Conservation (phyloP, 2,888 invertebrate genomes). For the Onchidella celtica region DNA sequence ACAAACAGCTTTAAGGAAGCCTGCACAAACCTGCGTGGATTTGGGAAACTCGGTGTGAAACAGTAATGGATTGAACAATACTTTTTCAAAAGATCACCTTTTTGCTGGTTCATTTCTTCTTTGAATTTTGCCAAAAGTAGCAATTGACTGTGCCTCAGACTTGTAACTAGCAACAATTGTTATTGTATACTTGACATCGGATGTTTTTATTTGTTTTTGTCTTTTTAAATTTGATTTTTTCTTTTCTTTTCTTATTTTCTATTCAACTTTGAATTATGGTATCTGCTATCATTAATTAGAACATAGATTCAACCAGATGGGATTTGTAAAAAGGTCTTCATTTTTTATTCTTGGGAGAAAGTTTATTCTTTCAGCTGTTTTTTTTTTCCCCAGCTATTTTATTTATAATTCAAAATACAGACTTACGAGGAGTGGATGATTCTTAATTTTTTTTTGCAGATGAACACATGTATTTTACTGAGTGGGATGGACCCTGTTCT, state of each 20-base stretch:
- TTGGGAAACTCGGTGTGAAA: no score
- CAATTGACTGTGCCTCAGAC: constrained; percentile 47
- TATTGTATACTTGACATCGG: constrained; percentile 16
- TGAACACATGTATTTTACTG: no score
- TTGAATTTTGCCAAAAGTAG: constrained; percentile 43
- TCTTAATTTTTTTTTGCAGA: no score
- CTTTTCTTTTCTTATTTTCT: constrained; percentile 4
- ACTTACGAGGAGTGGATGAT: no score
- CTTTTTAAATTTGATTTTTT: background rate
- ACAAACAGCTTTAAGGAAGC: no score
- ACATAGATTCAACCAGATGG: background rate
- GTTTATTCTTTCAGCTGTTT: no score
- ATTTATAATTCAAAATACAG: no score
- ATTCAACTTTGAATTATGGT: background rate
- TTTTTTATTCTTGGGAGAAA: no score
- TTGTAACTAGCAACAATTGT: constrained; percentile 34
- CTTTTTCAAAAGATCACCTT: constrained; percentile 27
- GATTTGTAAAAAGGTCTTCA: no score
- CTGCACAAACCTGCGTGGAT: no score
- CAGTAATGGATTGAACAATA: background rate
- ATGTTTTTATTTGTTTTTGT: background rate
- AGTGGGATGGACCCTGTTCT: no score
- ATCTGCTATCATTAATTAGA: constrained; percentile 7
- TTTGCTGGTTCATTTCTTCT: constrained; percentile 23
- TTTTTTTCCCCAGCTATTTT: no score